Conservation (phyloP, 1,140 invertebrate species). For the Bombus confusus region DNA sequence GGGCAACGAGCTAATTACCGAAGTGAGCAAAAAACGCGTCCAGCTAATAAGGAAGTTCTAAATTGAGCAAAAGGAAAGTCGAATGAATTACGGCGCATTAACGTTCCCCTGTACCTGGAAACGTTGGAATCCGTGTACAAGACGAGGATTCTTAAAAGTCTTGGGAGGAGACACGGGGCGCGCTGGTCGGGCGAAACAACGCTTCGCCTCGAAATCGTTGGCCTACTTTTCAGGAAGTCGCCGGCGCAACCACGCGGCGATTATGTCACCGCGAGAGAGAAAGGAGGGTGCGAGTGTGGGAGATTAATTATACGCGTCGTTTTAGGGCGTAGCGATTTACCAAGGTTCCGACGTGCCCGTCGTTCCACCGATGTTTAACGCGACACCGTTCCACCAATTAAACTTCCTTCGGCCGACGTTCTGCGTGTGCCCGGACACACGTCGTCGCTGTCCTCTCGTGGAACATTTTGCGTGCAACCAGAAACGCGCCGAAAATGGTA, state of each 20-base stretch:
- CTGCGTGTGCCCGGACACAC: background rate
- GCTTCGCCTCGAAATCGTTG: conserved; percentile 35
- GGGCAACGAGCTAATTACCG: conserved; percentile 42
- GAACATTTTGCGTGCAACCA: conserved; percentile 22
- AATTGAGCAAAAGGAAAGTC: conserved; percentile 33
- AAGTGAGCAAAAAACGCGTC: conserved; percentile 1
- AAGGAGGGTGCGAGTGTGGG: conserved; percentile 69
- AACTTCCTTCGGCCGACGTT: conserved; percentile 5
- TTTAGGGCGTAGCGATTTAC: conserved; percentile 60
- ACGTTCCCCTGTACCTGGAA: background rate
- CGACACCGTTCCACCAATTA: conserved; percentile 48
- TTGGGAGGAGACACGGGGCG: conserved; percentile 16
- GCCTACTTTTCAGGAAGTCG: conserved; percentile 56
- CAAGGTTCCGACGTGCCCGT: conserved; percentile 53
- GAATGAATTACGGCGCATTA: conserved; percentile 20
- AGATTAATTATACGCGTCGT: conserved; percentile 70
- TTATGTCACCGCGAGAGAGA: conserved; percentile 62
- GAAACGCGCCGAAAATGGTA: conserved; percentile 34
- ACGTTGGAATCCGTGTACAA: conserved; percentile 24
- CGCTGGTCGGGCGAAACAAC: background rate
- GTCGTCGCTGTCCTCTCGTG: conserved; percentile 23
- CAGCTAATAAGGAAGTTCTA: conserved; percentile 36
- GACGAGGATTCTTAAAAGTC: conserved; percentile 4
- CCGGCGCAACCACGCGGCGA: conserved; percentile 12
- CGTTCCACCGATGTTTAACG: conserved; percentile 51